Evolutionary conservation across 2,113 vertebrate genomes (phyloP), one percentile per base, ranked within the genome.

Genomic region (Amazona guildingii): DNA sequence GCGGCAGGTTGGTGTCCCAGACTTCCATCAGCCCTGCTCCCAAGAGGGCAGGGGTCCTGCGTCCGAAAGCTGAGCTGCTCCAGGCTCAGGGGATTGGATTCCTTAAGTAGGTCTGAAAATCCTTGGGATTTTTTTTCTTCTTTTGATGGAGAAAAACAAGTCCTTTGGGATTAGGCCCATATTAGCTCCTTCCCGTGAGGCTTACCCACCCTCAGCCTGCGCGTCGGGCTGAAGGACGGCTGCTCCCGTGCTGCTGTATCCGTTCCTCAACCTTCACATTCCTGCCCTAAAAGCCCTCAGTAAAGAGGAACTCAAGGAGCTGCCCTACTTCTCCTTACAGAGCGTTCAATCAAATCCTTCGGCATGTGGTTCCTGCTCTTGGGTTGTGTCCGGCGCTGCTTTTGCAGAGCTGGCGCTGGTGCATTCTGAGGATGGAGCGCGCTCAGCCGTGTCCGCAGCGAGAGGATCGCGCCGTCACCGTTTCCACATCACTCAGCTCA

Each of bases 81-180:
- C 43, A 41, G 35, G 31, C 28, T 31, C 12, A 73, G 67, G 64
- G 37, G 46, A 72, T 83, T 2, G 0, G 10, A 52, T 94, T 75
- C 37, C 51, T 31, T 57, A 64, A 63, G 41, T 23, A 46, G 25
- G 68, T 95, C 33, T 55, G 68, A 73, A 94, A 72, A 85, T 46
- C 44, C 35, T 61, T 66, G 49, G 21, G 27, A 35, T 41, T 27
- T 64, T 79, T 18, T 66, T 63, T 63, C 23, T 77, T 70, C 35
- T 64, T 78, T 33, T 72, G 19, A 18, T 7, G 27, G 13, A 55
- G 23, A 49, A 39, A 39, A 24, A 15, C 29, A 61, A 10, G n/a
- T 41, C 43, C 17, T 2, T 15, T 76, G 5, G 31, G 64, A n/a
- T 66, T 49, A 25, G 39, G 41, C 8, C 39, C 0, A 0, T n/a